A percentile compares a stretch with the other conserved stretches of the same genome.
Evolutionary conservation across 2,797 vertebrate genomes (phyloP).

Genomic region (Galaxias olidus): DNA sequence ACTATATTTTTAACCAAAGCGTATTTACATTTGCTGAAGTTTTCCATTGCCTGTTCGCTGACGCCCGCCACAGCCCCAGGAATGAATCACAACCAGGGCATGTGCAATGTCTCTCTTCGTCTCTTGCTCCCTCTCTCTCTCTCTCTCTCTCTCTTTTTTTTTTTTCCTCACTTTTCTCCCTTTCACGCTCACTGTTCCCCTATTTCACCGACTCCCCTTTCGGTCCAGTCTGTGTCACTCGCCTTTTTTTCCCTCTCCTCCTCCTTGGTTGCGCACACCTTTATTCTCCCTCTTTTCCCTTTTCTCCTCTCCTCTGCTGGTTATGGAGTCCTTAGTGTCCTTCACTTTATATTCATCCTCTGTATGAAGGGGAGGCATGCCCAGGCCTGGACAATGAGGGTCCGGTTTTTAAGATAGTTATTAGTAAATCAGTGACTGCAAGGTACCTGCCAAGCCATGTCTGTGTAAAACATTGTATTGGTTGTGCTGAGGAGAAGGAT

Average conservation of each 20-base stretch:
- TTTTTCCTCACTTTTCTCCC: slow-evolving; percentile 19
- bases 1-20: slow-evolving; percentile 62
- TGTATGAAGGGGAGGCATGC: slow-evolving; percentile 17
- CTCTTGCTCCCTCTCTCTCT: slow-evolving; percentile 8
- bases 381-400: slow-evolving; percentile 43
- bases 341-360: slow-evolving; percentile 44
- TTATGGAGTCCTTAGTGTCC: slow-evolving; percentile 28
- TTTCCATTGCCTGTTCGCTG: slow-evolving; percentile 64
- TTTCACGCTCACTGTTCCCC: slow-evolving; percentile 12
- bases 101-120: slow-evolving; percentile 35
- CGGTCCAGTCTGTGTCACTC: background rate
- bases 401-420: slow-evolving; percentile 57
- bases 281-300: slow-evolving; percentile 19
- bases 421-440: slow-evolving; percentile 46
- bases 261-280: background rate
- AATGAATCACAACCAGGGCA: slow-evolving; percentile 57
- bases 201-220: slow-evolving; percentile 11
- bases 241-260: slow-evolving; percentile 6
- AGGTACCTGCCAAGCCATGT: slow-evolving; percentile 24
- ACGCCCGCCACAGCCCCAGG: slow-evolving; percentile 72
- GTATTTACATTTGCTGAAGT: slow-evolving; percentile 60
- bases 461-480: slow-evolving; percentile 15
- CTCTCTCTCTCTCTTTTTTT: slow-evolving; percentile 6
- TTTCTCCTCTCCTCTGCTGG: slow-evolving; percentile 2
- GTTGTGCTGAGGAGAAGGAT: slow-evolving; percentile 9